These are phyloP conservation scores for Ammodytes dubius DNA, from an alignment of 2,113 vertebrate genomes.

Conservation along the genomic window DNA sequence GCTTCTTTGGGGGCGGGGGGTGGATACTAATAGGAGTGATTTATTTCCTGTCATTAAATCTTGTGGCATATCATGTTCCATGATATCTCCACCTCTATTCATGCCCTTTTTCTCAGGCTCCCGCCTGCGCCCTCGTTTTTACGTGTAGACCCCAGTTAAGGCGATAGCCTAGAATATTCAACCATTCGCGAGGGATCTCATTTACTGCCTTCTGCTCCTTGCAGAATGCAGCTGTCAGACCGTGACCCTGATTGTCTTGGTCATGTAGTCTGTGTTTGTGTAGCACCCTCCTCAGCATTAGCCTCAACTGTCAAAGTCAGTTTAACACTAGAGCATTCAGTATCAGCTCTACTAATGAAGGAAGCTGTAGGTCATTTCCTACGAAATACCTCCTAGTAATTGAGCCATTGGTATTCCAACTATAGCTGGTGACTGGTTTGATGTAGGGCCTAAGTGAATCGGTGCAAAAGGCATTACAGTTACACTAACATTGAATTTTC, in stretches of 20 bases:
- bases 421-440: conserved; percentile 6
- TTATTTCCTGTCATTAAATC: conserved; percentile 32
- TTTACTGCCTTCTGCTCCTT: conserved; percentile 4
- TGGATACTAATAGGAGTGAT: conserved; percentile 25
- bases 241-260: conserved; percentile 19
- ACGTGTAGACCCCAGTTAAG: conserved; percentile 65
- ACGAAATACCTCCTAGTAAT: neutral
- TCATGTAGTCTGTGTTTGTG: conserved; percentile 43
- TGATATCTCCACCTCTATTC: conserved; percentile 26
- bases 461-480: neutral
- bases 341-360: conserved; percentile 21
- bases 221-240: conserved; percentile 29
- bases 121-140: conserved; percentile 12
- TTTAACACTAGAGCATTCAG: conserved; percentile 33
- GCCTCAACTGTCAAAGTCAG: conserved; percentile 26
- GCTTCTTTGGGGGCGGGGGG: neutral
- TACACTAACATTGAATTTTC: neutral
- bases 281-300: conserved; percentile 30
- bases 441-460: conserved; percentile 1
- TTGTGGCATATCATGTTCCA: conserved; percentile 25
- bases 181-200: conserved; percentile 9
- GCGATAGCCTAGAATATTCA: conserved; percentile 73
- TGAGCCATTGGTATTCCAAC: conserved; percentile 1
- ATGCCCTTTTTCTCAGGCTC: conserved; percentile 42
- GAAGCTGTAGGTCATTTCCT: neutral